Conservation (phyloP, 2,113 vertebrate species). For the Rhadina sibilatrix region DNA sequence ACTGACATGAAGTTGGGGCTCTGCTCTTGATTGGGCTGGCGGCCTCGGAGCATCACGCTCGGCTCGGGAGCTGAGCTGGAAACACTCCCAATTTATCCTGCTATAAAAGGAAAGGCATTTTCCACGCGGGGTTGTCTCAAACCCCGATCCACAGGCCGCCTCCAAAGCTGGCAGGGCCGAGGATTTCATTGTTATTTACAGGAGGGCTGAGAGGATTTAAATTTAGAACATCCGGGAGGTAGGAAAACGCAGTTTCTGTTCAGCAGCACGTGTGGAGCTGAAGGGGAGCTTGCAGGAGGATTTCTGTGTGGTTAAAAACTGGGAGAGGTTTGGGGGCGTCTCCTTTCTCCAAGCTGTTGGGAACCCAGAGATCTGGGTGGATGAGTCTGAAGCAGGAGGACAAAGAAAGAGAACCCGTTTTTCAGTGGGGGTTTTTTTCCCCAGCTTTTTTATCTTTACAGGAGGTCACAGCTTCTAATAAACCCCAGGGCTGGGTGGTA, state of each 20-base stretch:
- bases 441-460: neutral
- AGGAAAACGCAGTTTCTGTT: neutral
- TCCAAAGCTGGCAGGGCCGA: neutral
- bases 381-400: neutral
- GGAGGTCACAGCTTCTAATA: neutral
- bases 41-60: conserved; percentile 57
- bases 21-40: conserved; percentile 47
- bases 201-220: neutral
- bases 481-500: neutral
- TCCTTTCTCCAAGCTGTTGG: neutral
- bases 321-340: neutral
- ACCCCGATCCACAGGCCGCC: conserved; percentile 40
- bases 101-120: conserved; percentile 66
- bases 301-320: accelerated
- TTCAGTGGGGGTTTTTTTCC: neutral
- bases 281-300: neutral
- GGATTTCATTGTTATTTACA: conserved; percentile 29
- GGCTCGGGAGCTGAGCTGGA: conserved; percentile 23
- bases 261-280: neutral
- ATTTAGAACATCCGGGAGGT: conserved; percentile 10
- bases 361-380: neutral
- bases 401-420: neutral
- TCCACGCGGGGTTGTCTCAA: conserved; percentile 45
- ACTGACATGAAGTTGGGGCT: conserved; percentile 79
- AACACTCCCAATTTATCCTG: conserved; percentile 65